These are phyloP conservation scores for Scotopteryx bipunctaria DNA, from an alignment of 2,888 invertebrate species.

Conservation along the genomic window DNA sequence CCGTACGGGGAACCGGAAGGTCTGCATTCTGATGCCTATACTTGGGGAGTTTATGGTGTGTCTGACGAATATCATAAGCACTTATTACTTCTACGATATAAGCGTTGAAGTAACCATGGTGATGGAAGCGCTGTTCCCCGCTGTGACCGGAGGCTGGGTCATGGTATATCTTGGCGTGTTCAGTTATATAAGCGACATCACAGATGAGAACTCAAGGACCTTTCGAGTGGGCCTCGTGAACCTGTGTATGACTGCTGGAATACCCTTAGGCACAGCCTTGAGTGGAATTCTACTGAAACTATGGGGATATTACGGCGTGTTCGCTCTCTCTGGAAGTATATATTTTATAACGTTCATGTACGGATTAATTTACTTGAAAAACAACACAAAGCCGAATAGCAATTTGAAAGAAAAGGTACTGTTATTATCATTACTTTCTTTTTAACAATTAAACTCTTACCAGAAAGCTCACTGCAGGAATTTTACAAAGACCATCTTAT, in stretches of 20 bases:
- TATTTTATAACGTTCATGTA: slow-evolving; percentile 72
- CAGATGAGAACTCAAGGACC: slow-evolving; percentile 80
- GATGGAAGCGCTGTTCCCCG: slow-evolving; percentile 79
- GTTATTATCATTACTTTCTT: too few species aligned
- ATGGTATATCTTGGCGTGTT: slow-evolving; percentile 83
- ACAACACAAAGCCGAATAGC: slow-evolving; percentile 57
- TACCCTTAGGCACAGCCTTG: slow-evolving; percentile 81
- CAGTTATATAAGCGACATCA: slow-evolving; percentile 85
- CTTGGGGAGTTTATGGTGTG: slow-evolving; percentile 78
- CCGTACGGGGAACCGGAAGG: slow-evolving; percentile 80
- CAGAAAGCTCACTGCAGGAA: too few species aligned
- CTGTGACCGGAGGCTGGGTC: slow-evolving; percentile 81
- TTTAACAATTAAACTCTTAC: too few species aligned
- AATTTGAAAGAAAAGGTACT: slow-evolving; percentile 56
- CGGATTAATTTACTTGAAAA: slow-evolving; percentile 59
- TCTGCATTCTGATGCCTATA: slow-evolving; percentile 82
- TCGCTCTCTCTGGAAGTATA: slow-evolving; percentile 57
- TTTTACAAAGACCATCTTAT: too few species aligned
- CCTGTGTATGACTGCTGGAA: slow-evolving; percentile 82
- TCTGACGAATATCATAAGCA: slow-evolving; percentile 76
- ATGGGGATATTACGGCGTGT: slow-evolving; percentile 73
- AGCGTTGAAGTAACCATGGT: slow-evolving; percentile 81
- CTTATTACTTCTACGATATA: slow-evolving; percentile 78
- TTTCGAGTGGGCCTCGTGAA: slow-evolving; percentile 84
- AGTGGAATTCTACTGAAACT: slow-evolving; percentile 77